These are phyloP conservation scores for Eilema sororculum DNA, from an alignment of 2,888 invertebrate species.

Conservation along the genomic window DNA sequence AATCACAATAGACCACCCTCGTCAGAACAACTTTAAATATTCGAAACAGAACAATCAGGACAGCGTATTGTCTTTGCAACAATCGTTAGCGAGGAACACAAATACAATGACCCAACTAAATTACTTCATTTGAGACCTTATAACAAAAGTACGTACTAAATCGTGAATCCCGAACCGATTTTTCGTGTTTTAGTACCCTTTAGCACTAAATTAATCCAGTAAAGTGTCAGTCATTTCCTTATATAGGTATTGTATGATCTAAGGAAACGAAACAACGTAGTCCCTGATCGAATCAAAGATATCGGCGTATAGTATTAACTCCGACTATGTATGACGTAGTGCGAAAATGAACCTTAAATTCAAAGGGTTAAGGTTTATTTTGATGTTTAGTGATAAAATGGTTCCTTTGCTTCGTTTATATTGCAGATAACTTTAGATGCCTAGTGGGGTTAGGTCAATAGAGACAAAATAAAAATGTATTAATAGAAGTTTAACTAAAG, in stretches of 20 bases:
- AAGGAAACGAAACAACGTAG: conserved; percentile 72
- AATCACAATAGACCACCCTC: conserved; percentile 39
- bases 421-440: conserved; percentile 76
- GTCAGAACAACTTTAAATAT: conserved; percentile 42
- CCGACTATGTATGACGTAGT: conserved; percentile 39
- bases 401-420: conserved; percentile 70
- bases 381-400: conserved; percentile 41
- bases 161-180: conserved; percentile 29
- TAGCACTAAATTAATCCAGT: conserved; percentile 54
- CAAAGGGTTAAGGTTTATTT: conserved; percentile 48
- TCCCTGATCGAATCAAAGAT: conserved; percentile 68
- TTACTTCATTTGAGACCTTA: conserved; percentile 2
- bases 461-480: conserved; percentile 32
- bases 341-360: conserved; percentile 43
- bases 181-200: conserved; percentile 33
- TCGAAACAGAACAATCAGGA: conserved; percentile 32
- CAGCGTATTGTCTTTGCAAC: conserved; percentile 36
- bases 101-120: conserved; percentile 24
- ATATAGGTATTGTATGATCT: conserved; percentile 58
- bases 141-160: conserved; percentile 19
- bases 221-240: conserved; percentile 56
- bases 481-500: conserved; percentile 43
- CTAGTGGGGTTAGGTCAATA: conserved; percentile 71
- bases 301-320: conserved; percentile 52
- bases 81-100: neutral